Evolutionary conservation across 2,797 vertebrate species (phyloP).

Genomic region (Molossus alvarezi): DNA sequence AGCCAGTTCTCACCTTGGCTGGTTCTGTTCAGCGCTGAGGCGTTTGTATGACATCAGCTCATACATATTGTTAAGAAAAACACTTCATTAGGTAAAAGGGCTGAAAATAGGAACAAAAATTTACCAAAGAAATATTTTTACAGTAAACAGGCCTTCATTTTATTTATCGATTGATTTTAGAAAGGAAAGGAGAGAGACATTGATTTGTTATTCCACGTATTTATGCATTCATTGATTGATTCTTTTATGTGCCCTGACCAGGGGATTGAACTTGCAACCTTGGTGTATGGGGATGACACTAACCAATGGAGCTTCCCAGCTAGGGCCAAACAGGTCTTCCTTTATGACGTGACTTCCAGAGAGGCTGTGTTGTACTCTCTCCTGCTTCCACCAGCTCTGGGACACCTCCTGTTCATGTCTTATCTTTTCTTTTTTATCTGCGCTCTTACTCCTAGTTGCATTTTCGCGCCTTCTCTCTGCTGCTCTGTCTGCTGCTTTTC

Average conservation of each 20-base stretch:
- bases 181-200: neutral
- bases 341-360: neutral
- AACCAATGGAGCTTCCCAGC: neutral
- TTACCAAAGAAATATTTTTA: neutral
- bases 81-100: neutral
- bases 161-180: neutral
- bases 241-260: neutral
- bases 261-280: neutral
- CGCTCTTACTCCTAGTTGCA: too few relatives aligned
- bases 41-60: neutral
- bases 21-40: neutral
- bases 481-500: neutral
- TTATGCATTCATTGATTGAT: neutral
- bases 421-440: neutral
- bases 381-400: rapidly evolving
- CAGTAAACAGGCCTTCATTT: neutral
- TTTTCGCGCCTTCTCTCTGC: neutral
- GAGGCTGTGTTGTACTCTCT: rapidly evolving
- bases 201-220: neutral
- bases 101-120: neutral
- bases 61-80: neutral
- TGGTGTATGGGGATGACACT: neutral
- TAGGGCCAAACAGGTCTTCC: neutral
- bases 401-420: rapidly evolving
- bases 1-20: rapidly evolving